Percentiles rank a stretch among this genome's conserved stretches.
These are phyloP conservation scores for Entomobrya multifasciata DNA, from an alignment of 2,888 invertebrate species.

Conservation along the genomic window DNA sequence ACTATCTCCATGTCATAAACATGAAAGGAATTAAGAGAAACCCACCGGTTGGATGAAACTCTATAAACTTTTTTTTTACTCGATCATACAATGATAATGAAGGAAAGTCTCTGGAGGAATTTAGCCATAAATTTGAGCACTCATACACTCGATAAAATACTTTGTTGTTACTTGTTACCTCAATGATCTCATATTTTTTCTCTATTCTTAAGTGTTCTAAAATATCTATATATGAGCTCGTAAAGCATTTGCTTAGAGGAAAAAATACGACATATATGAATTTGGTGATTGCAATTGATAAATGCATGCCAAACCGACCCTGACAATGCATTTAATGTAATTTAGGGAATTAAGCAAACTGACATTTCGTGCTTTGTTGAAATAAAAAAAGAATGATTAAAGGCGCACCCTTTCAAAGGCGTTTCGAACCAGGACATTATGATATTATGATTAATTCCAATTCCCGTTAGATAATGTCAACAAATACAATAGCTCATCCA, in stretches of 20 bases:
- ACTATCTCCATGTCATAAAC: neutral
- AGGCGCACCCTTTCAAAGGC: conserved; percentile 56
- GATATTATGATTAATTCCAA: conserved; percentile 17
- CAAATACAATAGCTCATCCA: neutral
- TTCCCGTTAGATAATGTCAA: neutral
- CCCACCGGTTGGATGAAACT: neutral
- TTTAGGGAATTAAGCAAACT: neutral
- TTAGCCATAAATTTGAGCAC: neutral
- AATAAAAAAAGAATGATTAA: neutral
- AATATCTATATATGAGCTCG: no score
- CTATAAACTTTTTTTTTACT: conserved; percentile 23
- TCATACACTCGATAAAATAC: no score
- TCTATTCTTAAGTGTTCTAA: no score
- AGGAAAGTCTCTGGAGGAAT: conserved; percentile 41
- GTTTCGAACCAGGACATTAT: conserved; percentile 59
- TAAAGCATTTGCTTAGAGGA: no score
- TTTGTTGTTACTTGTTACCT: no score
- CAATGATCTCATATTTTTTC: no score
- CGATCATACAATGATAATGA: conserved; percentile 45
- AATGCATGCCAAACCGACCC: no score
- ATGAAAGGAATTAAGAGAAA: conserved; percentile 4
- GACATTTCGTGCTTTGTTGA: neutral
- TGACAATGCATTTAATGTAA: neutral
- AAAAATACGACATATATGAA: neutral
- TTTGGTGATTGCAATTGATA: neutral